phyloP scores from a whole-genome alignment of 2,888 invertebrate genomes.

The Aromia moschata region DNA sequence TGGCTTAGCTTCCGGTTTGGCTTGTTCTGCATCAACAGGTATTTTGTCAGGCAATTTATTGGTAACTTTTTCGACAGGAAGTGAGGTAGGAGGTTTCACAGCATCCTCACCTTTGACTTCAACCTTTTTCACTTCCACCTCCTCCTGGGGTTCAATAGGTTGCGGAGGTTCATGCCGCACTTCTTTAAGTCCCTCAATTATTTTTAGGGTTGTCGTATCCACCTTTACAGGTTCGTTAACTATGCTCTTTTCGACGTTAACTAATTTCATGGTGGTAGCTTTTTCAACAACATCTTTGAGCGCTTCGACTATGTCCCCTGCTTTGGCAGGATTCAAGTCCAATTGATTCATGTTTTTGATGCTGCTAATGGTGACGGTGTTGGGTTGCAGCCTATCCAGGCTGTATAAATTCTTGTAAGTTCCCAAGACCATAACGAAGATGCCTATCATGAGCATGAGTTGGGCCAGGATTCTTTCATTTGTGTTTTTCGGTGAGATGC shows the following conservation, averaged over 20 bases:
- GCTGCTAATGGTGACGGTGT: constrained; percentile 19
- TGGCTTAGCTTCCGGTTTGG: constrained; percentile 12
- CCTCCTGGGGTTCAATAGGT: constrained; percentile 50
- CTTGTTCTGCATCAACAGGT: too few species aligned
- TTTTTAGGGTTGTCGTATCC: constrained; percentile 21
- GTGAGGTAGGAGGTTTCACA: constrained; percentile 1
- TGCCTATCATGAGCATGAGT: constrained; percentile 81
- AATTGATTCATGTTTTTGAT: constrained; percentile 16
- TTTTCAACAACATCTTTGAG: constrained; percentile 2
- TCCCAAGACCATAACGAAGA: constrained; percentile 88
- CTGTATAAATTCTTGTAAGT: constrained; percentile 89
- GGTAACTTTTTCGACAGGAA: constrained; percentile 2
- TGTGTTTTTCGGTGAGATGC: constrained; percentile 83
- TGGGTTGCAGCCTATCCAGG: constrained; percentile 51
- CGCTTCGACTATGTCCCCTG: neutral
- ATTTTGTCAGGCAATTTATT: neutral
- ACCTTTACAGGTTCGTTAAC: constrained; percentile 18
- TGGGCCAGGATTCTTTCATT: constrained; percentile 86
- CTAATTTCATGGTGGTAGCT: constrained; percentile 6
- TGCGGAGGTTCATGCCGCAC: constrained; percentile 60
- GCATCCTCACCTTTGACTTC: constrained; percentile 21
- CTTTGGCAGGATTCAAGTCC: constrained; percentile 9
- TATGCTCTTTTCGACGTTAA: constrained; percentile 7
- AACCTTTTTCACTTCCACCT: constrained; percentile 22
- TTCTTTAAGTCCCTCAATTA: constrained; percentile 54